Conservation (phyloP, 2,797 vertebrate genomes). For the Tarsius wallacei region DNA sequence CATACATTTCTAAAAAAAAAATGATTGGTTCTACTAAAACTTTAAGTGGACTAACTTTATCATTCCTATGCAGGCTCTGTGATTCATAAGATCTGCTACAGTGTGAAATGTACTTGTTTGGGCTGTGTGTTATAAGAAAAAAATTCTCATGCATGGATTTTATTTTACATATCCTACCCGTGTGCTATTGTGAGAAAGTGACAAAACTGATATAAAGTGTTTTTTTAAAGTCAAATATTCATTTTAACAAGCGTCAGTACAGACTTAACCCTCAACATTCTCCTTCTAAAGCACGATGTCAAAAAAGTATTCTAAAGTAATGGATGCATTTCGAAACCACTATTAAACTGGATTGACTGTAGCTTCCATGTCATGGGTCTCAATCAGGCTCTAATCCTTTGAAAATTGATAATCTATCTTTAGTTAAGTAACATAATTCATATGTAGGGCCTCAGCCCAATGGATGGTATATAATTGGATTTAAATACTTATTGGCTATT, state of each 20-base stretch:
- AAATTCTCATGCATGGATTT: not conserved
- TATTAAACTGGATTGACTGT: not conserved
- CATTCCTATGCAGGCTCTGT: not conserved
- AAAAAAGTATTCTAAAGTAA: constrained; percentile 9
- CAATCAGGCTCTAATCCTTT: not conserved
- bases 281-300: constrained; percentile 17
- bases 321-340: not conserved
- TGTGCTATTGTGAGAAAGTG: constrained; percentile 20
- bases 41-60: constrained; percentile 30
- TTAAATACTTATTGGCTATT: constrained; percentile 56
- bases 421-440: constrained; percentile 33
- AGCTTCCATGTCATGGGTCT: not conserved
- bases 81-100: not conserved
- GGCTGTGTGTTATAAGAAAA: constrained; percentile 3
- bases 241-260: not conserved
- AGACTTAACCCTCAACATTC: not conserved
- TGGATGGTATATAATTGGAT: not conserved
- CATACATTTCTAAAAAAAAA: not conserved
- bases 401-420: constrained; percentile 46
- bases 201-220: not conserved
- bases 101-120: not conserved
- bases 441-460: not conserved
- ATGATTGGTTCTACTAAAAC: constrained; percentile 21
- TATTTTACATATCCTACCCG: not conserved
- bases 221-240: constrained; percentile 12